These are phyloP conservation scores for Rhea americana DNA, from an alignment of 2,113 vertebrate genomes.

Conservation along the genomic window DNA sequence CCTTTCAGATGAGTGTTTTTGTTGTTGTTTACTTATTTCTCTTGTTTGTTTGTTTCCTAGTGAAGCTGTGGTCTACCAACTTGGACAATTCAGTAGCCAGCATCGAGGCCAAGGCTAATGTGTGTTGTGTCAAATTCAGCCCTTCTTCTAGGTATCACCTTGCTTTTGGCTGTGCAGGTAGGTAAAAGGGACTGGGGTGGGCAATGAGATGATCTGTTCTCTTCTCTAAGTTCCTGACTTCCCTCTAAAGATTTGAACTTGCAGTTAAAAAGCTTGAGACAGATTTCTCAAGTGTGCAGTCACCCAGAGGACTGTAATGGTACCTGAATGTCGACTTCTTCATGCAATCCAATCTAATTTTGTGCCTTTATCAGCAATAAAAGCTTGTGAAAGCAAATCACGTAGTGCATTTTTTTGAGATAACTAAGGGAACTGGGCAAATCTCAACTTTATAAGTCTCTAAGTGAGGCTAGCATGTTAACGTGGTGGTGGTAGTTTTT, in stretches of 20 bases:
- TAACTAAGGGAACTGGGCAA: background rate
- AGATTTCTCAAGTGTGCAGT: background rate
- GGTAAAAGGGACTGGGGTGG: constrained; percentile 2
- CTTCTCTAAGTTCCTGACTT: background rate
- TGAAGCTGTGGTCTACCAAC: constrained; percentile 98
- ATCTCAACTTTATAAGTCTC: background rate
- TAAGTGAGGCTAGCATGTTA: background rate
- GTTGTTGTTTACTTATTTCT: background rate
- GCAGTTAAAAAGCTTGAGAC: background rate
- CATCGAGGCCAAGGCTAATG: constrained; percentile 97
- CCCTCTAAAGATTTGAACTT: background rate
- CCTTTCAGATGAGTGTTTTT: background rate
- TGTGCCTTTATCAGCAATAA: background rate
- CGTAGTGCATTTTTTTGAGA: background rate
- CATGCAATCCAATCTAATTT: background rate
- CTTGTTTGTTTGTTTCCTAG: constrained; percentile 73
- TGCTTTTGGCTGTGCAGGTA: constrained; percentile 98
- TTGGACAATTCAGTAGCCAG: constrained; percentile 98
- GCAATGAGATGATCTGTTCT: background rate
- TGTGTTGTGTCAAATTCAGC: constrained; percentile 99
- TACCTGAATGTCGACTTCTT: rapidly evolving
- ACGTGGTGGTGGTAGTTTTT: background rate
- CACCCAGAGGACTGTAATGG: background rate
- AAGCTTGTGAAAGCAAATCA: background rate
- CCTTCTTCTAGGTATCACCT: constrained; percentile 96